A percentile compares a stretch with the other conserved stretches of the same genome.
These are phyloP conservation scores for Nomada fabriciana DNA, from an alignment of 2,888 invertebrate species.

Conservation along the genomic window DNA sequence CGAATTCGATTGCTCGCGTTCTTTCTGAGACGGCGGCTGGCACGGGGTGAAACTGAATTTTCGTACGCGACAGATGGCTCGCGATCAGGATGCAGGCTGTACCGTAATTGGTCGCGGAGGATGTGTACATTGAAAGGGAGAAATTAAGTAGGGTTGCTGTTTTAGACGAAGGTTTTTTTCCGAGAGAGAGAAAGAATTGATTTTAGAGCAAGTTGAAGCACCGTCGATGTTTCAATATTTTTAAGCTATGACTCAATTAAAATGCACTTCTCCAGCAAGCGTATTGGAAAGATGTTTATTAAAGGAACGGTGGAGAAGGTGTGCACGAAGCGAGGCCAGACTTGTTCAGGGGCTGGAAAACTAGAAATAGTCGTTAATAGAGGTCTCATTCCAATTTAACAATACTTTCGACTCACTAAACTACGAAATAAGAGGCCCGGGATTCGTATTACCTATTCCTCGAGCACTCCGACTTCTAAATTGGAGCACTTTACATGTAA, in stretches of 20 bases:
- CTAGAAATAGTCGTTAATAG: neutral
- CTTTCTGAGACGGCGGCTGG: neutral
- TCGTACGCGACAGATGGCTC: conserved; percentile 47
- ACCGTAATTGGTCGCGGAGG: conserved; percentile 8
- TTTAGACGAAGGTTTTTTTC: neutral
- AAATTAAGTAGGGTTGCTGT: neutral
- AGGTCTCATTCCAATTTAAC: neutral
- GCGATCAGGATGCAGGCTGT: conserved; percentile 26
- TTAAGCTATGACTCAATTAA: too few species aligned
- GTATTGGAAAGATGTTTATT: too few species aligned
- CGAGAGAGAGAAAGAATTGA: too few species aligned
- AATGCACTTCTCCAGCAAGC: too few species aligned
- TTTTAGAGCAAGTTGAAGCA: too few species aligned
- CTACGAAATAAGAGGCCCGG: neutral
- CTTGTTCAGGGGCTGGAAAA: neutral
- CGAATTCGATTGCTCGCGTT: neutral
- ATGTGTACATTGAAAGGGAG: neutral
- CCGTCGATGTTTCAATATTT: too few species aligned
- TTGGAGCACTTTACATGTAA: conserved; percentile 23
- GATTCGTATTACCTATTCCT: conserved; percentile 4
- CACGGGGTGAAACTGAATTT: conserved; percentile 41
- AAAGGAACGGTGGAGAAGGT: too few species aligned
- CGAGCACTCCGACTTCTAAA: conserved; percentile 11
- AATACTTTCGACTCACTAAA: neutral
- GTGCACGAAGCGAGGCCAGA: too few species aligned